Evolutionary conservation across 2,797 vertebrate species (phyloP).

Genomic region (Hafferia zeledoni): DNA sequence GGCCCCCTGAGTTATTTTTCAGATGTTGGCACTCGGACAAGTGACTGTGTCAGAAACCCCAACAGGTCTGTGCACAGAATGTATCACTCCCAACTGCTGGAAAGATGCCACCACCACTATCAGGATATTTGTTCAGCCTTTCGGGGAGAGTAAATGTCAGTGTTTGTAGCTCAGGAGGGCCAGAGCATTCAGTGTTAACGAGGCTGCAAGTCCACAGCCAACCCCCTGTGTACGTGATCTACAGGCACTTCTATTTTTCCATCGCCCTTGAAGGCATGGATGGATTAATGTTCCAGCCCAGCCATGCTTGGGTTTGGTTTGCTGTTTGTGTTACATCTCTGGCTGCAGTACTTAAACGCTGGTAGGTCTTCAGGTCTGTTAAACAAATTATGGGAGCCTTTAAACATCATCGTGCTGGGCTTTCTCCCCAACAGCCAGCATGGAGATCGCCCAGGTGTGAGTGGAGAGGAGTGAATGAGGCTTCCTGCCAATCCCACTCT

Average conservation of each 20-base stretch:
- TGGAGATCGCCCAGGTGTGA: rapidly evolving
- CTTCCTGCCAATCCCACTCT: neutral
- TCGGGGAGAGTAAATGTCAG: conserved; percentile 35
- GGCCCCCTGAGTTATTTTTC: conserved; percentile 20
- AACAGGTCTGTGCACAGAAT: conserved; percentile 40
- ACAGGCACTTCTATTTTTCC: neutral
- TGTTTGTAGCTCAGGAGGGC: neutral
- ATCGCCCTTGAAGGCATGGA: neutral
- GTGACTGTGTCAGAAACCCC: conserved; percentile 24
- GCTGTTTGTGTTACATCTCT: neutral
- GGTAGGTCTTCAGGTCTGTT: neutral
- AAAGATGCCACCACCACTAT: conserved; percentile 26
- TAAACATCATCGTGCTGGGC: neutral
- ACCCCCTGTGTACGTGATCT: neutral
- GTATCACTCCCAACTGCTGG: conserved; percentile 20
- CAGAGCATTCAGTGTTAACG: neutral
- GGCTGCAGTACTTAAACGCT: neutral
- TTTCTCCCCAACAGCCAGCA: neutral
- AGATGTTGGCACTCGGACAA: conserved; percentile 40
- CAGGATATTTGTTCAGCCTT: conserved; percentile 10
- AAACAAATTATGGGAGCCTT: neutral
- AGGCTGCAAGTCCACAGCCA: neutral
- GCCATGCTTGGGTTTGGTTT: neutral
- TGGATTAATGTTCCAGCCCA: conserved; percentile 17
- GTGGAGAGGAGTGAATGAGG: neutral